phyloP scores from a whole-genome alignment of 2,113 vertebrate species.

The Alexandromys fortis region DNA sequence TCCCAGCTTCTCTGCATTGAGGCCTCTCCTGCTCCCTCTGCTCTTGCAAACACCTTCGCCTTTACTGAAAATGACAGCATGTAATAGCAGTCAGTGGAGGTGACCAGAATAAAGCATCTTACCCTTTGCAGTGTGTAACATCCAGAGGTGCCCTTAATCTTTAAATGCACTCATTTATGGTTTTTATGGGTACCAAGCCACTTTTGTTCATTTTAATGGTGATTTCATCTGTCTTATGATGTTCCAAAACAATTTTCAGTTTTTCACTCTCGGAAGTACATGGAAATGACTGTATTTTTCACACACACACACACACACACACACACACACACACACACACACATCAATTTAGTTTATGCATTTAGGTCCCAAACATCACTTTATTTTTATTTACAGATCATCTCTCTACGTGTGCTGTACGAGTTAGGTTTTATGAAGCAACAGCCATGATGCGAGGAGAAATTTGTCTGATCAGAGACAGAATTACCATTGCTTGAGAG shows the following conservation, averaged over 20 bases:
- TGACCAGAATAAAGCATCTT: constrained; percentile 68
- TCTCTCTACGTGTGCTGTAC: not conserved
- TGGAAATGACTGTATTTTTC: constrained; percentile 63
- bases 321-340: not conserved
- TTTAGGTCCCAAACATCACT: constrained; percentile 54
- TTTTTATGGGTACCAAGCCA: constrained; percentile 52
- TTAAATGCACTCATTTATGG: constrained; percentile 51
- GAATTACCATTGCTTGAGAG: constrained; percentile 64
- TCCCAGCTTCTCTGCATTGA: constrained; percentile 45
- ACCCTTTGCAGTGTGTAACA: constrained; percentile 5
- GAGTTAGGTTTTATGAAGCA: constrained; percentile 52
- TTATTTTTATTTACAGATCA: constrained; percentile 74
- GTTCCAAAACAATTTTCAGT: constrained; percentile 60
- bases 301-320: not conserved
- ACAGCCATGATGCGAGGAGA: constrained; percentile 10
- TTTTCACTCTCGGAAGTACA: constrained; percentile 55
- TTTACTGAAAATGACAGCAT: constrained; percentile 55
- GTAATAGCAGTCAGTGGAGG: constrained; percentile 60
- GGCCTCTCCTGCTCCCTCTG: not conserved
- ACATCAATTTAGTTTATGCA: constrained; percentile 51
- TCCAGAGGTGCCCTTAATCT: constrained; percentile 51
- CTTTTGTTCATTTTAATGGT: constrained; percentile 59
- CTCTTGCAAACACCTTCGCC: constrained; percentile 51
- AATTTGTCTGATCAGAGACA: constrained; percentile 46
- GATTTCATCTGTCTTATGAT: constrained; percentile 64